These are phyloP conservation scores for Adineta ricciae DNA, from an alignment of 2,888 invertebrate genomes.

Conservation along the genomic window DNA sequence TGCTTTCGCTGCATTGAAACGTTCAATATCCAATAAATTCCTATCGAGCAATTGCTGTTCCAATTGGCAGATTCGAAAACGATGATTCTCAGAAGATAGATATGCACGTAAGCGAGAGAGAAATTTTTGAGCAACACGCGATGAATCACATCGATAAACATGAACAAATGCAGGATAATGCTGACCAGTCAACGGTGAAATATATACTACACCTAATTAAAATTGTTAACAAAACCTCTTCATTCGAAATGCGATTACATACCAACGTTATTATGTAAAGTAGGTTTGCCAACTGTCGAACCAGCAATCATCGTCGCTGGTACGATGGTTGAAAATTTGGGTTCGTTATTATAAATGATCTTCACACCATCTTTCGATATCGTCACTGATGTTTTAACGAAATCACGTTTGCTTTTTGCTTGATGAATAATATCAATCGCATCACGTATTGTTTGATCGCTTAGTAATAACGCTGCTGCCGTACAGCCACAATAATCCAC, in stretches of 20 bases:
- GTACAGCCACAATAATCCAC: constrained; percentile 17
- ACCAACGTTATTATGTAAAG: not conserved
- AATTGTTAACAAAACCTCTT: not conserved
- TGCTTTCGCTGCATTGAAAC: not conserved
- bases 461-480: not conserved
- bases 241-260: not conserved
- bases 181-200: not conserved
- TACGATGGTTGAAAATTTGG: not conserved
- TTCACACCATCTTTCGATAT: not conserved
- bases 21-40: not conserved
- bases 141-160: constrained; percentile 9
- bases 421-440: not conserved
- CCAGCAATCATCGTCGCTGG: not conserved
- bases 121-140: not conserved
- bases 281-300: not conserved
- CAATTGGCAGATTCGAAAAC: not conserved
- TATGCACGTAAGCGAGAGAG: not conserved
- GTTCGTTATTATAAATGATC: not conserved
- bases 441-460: not conserved
- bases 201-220: not conserved
- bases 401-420: not conserved
- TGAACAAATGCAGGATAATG: constrained; percentile 19
- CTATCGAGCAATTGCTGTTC: not conserved
- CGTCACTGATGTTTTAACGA: not conserved
- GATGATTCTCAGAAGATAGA: not conserved